Conservation (phyloP, 53 echinoderm and acorn worm species). For the Paracentrotus lividus region DNA sequence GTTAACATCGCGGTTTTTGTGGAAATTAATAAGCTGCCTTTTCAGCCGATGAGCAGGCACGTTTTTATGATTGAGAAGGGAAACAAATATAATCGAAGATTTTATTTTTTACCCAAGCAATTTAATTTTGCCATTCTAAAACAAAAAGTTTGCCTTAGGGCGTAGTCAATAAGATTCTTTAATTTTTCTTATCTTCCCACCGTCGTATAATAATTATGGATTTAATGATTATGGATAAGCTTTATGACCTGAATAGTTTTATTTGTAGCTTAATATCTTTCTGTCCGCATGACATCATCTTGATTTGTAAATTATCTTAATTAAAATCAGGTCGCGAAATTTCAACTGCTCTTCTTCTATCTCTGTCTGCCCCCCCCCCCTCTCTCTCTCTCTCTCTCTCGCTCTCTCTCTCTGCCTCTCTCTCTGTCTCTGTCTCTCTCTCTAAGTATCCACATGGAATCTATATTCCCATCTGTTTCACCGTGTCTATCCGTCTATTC, state of each 20-base stretch:
- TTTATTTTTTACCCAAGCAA: too few species aligned
- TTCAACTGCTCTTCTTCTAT: background rate
- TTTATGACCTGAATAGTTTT: background rate
- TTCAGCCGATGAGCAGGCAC: too few species aligned
- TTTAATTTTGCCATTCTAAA: background rate
- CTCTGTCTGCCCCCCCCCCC: background rate
- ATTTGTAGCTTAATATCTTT: background rate
- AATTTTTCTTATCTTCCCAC: background rate
- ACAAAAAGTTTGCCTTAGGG: background rate
- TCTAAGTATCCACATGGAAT: too few species aligned
- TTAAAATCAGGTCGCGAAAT: background rate
- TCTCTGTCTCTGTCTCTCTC: background rate
- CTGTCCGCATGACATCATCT: background rate
- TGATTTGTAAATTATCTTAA: background rate
- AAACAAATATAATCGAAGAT: too few species aligned
- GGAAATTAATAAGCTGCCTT: too few species aligned
- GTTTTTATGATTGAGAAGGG: too few species aligned
- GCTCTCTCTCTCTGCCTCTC: background rate
- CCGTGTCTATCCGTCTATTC: too few species aligned
- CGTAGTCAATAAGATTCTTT: background rate
- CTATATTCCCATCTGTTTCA: too few species aligned
- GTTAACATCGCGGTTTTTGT: too few species aligned
- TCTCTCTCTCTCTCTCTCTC: background rate
- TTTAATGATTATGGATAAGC: constrained; percentile 27
- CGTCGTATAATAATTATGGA: background rate